phyloP scores from a whole-genome alignment of 1,140 invertebrate genomes.

The Camponotus pennsylvanicus region DNA sequence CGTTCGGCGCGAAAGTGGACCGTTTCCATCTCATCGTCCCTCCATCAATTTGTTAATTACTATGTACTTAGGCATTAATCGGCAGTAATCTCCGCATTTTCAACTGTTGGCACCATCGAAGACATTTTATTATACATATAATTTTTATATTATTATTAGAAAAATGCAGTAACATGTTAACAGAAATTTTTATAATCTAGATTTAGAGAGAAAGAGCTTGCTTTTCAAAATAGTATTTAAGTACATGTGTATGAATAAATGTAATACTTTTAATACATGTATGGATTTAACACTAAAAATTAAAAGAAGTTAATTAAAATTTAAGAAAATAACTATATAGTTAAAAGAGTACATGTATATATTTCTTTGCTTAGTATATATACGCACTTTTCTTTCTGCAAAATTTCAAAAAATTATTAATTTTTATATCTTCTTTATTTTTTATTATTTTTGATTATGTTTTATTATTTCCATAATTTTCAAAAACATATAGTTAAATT shows the following conservation, averaged over 20 bases:
- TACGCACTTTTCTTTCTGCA: too few relatives aligned
- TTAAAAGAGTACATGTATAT: too few relatives aligned
- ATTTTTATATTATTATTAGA: not conserved
- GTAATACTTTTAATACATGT: not conserved
- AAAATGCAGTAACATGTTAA: not conserved
- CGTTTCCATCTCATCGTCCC: not conserved
- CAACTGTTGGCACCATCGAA: not conserved
- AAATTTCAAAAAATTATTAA: not conserved
- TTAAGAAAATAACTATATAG: not conserved
- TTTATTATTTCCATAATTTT: not conserved
- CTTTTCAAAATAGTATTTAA: too few relatives aligned
- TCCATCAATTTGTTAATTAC: not conserved
- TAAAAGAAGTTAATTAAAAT: not conserved
- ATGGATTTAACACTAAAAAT: not conserved
- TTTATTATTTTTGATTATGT: not conserved
- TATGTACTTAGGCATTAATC: slow-evolving; percentile 45
- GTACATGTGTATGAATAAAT: not conserved
- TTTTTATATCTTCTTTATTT: not conserved
- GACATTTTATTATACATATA: not conserved
- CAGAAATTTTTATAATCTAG: not conserved
- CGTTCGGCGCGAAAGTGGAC: not conserved
- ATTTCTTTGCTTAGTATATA: too few relatives aligned
- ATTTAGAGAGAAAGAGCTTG: too few relatives aligned
- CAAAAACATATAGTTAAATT: not conserved
- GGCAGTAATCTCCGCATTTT: slow-evolving; percentile 18